These are phyloP conservation scores for Cynopterus sphinx DNA, from an alignment of 2,797 vertebrate species.

Conservation along the genomic window DNA sequence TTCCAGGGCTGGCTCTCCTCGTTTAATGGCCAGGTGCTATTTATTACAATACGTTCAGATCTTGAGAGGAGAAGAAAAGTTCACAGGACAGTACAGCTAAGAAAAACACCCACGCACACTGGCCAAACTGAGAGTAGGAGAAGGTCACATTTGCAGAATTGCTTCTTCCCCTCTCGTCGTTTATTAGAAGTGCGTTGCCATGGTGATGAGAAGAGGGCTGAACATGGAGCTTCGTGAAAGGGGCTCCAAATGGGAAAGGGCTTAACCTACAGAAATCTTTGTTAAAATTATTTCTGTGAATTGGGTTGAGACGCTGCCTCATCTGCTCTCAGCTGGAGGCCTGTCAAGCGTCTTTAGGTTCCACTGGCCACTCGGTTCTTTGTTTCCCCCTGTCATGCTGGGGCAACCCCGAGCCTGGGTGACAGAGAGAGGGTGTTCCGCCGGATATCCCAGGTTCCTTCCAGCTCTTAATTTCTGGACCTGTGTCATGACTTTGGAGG, in stretches of 20 bases:
- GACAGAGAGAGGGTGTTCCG: background rate
- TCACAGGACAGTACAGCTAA: background rate
- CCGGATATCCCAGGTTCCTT: background rate
- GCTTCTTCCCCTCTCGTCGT: background rate
- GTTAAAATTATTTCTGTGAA: background rate
- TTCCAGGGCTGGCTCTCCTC: background rate
- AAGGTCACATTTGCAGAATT: background rate
- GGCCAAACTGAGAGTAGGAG: background rate
- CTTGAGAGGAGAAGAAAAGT: background rate
- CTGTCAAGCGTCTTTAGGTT: background rate
- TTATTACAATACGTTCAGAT: background rate
- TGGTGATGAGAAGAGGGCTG: constrained; percentile 7
- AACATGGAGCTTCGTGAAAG: background rate
- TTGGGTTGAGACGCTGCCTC: background rate
- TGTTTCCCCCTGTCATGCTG: background rate
- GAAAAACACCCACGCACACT: background rate
- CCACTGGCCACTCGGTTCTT: background rate
- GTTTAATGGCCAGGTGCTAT: background rate
- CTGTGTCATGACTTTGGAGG: background rate
- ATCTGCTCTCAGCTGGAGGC: background rate
- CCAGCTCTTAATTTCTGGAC: background rate
- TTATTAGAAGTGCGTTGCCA: constrained; percentile 17
- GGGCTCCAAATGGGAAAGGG: background rate
- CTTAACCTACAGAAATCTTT: background rate
- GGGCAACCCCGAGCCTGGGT: background rate